Base-by-base conservation (phyloP, 2,113 vertebrate species). In the Oplegnathus fasciatus region DNA sequence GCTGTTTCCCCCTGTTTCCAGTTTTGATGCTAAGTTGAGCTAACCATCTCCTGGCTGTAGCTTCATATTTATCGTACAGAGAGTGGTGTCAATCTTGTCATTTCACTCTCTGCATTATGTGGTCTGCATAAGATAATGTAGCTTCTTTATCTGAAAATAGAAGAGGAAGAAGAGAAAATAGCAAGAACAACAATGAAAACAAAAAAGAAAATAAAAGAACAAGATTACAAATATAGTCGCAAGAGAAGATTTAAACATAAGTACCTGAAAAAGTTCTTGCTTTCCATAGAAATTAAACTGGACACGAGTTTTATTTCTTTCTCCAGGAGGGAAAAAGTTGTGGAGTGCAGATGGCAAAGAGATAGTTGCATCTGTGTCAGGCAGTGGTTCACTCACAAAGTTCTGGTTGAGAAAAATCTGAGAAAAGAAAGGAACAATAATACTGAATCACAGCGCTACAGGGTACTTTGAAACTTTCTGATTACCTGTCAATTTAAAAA, bases 231-330 rank as follows among this genome's bases (percentile, higher is more conserved):
- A n/a, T n/a, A 68, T 15, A 55, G 8, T 18, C 66, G 20, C 4
- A 40, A 52, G 32, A 34, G 50, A 72, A 46, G 3, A 52, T 44
- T 54, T 26, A 6, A 37, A 30, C 46, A 9, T 65, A 22, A 32
- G 32, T 96, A 99, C 97, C 95, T 86, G 83, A 89, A 99, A 99
- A 40, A 97, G 95, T 2, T 95, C 94, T 28, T 93, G 76, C 14
- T 82, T 93, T 54, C 94, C 96, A 86, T 96, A 97, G 90, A 98
- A 98, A 26, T 96, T 96, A 90, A 98, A 99, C 89, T 97, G 97
- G 80, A 99, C 92, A 26, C 96, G 95, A 26, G 94, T 92, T 72
- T 20, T 93, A 2, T 82, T 89, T 30, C 26, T 42, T 4, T 50
- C 71, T 52, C 60, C 84, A 32, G 82, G 80, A 32, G 87, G 80